Conservation (phyloP, 2,888 invertebrate species). For the Muscina levida region DNA sequence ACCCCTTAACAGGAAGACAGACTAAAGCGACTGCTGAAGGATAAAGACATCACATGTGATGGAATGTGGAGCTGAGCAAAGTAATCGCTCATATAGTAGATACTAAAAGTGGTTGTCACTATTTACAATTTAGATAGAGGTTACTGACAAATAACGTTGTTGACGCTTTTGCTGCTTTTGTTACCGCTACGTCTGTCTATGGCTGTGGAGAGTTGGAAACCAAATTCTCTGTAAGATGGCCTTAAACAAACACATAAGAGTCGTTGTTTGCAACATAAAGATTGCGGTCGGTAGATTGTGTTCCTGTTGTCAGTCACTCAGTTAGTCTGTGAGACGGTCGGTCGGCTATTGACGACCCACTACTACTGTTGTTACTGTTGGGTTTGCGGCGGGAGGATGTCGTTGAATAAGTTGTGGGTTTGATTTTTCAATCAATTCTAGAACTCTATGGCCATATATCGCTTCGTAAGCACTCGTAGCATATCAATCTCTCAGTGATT, state of each 20-base stretch:
- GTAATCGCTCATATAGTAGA: no score
- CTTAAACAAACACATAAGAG: constrained; percentile 12
- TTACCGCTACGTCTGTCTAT: neutral
- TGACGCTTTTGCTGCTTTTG: neutral
- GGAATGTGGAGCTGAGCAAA: no score
- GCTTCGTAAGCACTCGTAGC: neutral
- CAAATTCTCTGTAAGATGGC: neutral
- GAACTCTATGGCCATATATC: constrained; percentile 15
- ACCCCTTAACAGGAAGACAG: no score
- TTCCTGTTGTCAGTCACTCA: neutral
- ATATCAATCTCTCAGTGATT: no score
- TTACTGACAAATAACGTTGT: neutral
- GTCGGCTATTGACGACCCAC: neutral
- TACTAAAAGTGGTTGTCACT: neutral
- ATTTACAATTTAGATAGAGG: neutral
- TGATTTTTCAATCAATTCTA: constrained; percentile 48
- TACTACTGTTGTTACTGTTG: no score
- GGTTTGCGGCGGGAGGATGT: neutral
- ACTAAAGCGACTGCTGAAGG: no score
- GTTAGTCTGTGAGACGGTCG: neutral
- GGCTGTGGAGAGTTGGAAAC: neutral
- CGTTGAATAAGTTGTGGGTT: constrained; percentile 14
- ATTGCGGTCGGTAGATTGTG: constrained; percentile 4
- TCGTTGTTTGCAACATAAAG: neutral
- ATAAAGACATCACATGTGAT: no score